phyloP scores from a whole-genome alignment of 2,888 invertebrate genomes.

The Drosophila greeni region DNA sequence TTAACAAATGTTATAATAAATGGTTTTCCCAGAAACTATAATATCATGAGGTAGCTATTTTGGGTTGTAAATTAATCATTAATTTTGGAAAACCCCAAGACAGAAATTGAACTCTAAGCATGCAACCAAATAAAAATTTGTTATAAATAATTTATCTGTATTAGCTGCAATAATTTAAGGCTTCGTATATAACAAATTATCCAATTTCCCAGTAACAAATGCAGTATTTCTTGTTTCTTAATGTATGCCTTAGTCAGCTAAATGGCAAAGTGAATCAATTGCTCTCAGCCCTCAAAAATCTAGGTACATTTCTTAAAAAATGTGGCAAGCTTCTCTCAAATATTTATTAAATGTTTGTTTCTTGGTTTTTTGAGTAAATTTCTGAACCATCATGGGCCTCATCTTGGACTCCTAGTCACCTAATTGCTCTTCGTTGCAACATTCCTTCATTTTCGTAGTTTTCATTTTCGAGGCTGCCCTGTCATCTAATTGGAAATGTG shows the following conservation, averaged over 20 bases:
- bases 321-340: not conserved
- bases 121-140: not conserved
- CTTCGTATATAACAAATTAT: not conserved
- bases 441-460: not conserved
- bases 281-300: not conserved
- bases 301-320: not conserved
- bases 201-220: not conserved
- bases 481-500: conserved; percentile 27
- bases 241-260: not conserved
- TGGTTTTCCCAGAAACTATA: not conserved
- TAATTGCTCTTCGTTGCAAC: not conserved
- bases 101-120: not conserved
- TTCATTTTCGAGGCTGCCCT: not conserved
- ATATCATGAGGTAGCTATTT: not conserved
- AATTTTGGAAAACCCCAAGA: too few relatives aligned
- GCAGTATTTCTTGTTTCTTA: not conserved
- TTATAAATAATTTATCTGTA: not conserved
- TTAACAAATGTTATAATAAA: too few relatives aligned
- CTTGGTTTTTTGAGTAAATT: not conserved
- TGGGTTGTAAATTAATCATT: not conserved
- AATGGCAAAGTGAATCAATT: not conserved
- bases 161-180: not conserved
- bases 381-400: not conserved
- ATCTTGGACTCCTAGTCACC: not conserved
- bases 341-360: not conserved